Conservation (phyloP, 2,888 invertebrate genomes). For the Octonoba sinensis region DNA sequence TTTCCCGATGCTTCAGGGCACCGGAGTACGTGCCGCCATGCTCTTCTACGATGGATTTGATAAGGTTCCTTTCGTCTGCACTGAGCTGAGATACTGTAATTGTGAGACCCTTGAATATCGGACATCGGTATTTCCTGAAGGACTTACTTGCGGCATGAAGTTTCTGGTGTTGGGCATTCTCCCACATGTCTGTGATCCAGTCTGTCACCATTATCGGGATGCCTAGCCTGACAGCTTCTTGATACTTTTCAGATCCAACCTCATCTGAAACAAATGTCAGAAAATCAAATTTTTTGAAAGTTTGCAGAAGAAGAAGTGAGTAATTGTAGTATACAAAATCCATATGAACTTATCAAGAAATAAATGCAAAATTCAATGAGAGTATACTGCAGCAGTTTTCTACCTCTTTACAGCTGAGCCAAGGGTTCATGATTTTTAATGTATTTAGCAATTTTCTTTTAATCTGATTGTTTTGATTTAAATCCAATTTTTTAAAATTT, state of each 20-base stretch:
- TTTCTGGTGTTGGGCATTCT: slow-evolving; percentile 77
- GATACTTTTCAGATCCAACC: slow-evolving; percentile 72
- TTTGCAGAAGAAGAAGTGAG: too few relatives aligned
- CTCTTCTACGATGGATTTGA: slow-evolving; percentile 79
- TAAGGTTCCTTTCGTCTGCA: slow-evolving; percentile 77
- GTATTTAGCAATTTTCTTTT: too few relatives aligned
- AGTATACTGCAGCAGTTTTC: too few relatives aligned
- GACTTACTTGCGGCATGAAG: slow-evolving; percentile 76
- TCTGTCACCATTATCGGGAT: slow-evolving; percentile 82
- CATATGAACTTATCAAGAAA: too few relatives aligned
- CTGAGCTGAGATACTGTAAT: slow-evolving; percentile 84
- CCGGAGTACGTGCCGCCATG: slow-evolving; percentile 79
- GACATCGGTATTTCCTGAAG: slow-evolving; percentile 78
- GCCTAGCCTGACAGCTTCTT: slow-evolving; percentile 78
- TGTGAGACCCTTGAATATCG: slow-evolving; percentile 82
- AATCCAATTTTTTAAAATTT: too few relatives aligned
- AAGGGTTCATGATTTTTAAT: too few relatives aligned
- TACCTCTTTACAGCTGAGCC: too few relatives aligned
- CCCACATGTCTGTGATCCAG: slow-evolving; percentile 88
- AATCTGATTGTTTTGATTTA: too few relatives aligned
- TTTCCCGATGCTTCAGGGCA: slow-evolving; percentile 74
- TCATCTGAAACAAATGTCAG: slow-evolving; percentile 59
- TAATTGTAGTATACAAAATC: too few relatives aligned
- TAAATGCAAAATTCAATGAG: too few relatives aligned
- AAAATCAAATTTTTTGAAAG: not conserved